Percentiles rank a stretch among this genome's conserved stretches.
Evolutionary conservation across 2,113 vertebrate species (phyloP).

Genomic region (Saguinus midas): DNA sequence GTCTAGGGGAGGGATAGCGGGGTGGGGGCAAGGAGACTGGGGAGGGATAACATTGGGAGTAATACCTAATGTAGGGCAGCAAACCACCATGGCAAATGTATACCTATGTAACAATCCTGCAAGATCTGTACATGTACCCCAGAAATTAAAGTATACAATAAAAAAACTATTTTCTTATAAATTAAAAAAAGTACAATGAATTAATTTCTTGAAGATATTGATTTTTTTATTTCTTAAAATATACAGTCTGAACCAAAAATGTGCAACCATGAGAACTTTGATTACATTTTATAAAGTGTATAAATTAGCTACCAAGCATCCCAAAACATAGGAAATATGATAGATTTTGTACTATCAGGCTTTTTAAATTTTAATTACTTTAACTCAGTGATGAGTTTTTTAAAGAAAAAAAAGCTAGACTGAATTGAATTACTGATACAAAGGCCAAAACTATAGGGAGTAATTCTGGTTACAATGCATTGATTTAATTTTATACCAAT

Average conservation of each 20-base stretch:
- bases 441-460: not conserved
- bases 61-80: too few species aligned
- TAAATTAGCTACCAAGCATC: not conserved
- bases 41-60: too few species aligned
- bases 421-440: not conserved
- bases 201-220: not conserved
- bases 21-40: too few species aligned
- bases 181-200: not conserved
- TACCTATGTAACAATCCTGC: too few species aligned
- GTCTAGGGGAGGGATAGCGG: too few species aligned
- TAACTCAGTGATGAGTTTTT: not conserved
- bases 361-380: not conserved
- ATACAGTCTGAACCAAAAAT: not conserved
- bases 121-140: too few species aligned
- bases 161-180: too few species aligned
- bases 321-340: not conserved
- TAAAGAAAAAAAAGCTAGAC: not conserved
- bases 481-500: not conserved
- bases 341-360: not conserved
- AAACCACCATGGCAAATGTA: too few species aligned
- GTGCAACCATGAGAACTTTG: not conserved
- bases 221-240: not conserved
- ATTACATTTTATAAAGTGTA: not conserved
- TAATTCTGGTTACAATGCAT: not conserved
- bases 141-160: too few species aligned